A percentile compares a stretch with the other conserved stretches of the same genome.
These are phyloP conservation scores for Parnassius mnemosyne DNA, from an alignment of 2,888 invertebrate genomes.

Conservation along the genomic window DNA sequence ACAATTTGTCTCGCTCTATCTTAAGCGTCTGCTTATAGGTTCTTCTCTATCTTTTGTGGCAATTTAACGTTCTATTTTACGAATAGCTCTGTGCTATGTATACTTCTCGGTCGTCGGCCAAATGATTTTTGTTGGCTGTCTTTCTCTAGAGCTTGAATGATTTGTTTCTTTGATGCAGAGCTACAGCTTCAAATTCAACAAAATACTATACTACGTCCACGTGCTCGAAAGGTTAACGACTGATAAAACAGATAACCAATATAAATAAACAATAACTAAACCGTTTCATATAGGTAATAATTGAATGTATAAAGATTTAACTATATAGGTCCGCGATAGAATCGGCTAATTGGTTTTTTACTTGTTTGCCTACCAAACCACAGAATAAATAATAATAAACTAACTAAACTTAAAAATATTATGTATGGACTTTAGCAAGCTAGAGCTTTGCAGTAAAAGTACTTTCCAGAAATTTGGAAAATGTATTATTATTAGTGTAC, in stretches of 20 bases:
- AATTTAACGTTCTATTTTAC: constrained; percentile 77
- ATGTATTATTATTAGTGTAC: too few relatives aligned
- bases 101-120: constrained; percentile 79
- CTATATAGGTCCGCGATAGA: too few relatives aligned
- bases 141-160: constrained; percentile 80
- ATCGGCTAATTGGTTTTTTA: too few relatives aligned
- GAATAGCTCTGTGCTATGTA: constrained; percentile 79
- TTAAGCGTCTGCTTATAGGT: constrained; percentile 40
- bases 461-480: too few relatives aligned
- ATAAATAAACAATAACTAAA: constrained; percentile 63
- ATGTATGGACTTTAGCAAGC: too few relatives aligned
- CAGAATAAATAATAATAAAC: too few relatives aligned
- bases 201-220: constrained; percentile 74
- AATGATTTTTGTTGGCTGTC: constrained; percentile 78
- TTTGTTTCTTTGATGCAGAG: constrained; percentile 75
- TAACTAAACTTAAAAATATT: too few relatives aligned
- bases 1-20: constrained; percentile 59
- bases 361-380: too few relatives aligned
- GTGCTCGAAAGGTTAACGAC: constrained; percentile 74
- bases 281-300: constrained; percentile 5
- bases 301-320: background rate
- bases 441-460: too few relatives aligned
- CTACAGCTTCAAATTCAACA: constrained; percentile 79
- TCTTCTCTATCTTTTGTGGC: constrained; percentile 58
- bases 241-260: constrained; percentile 72